These are phyloP conservation scores for Hesperia comma DNA, from an alignment of 2,888 invertebrate species.

Conservation along the genomic window DNA sequence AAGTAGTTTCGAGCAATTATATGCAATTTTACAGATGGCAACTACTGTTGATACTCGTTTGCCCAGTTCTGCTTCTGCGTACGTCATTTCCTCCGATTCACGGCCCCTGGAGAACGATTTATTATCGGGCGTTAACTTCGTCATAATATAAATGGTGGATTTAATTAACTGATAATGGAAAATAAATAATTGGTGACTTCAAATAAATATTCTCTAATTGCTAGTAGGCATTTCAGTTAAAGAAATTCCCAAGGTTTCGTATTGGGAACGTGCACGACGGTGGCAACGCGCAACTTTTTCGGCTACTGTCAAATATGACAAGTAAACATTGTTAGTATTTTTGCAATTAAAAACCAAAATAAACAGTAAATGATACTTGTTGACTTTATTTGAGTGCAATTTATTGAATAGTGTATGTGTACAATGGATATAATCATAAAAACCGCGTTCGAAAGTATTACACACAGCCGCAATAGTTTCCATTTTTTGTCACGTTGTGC, in stretches of 20 bases:
- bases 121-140: background rate
- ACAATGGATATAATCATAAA: no score
- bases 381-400: no score
- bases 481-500: no score
- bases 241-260: background rate
- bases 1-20: slow-evolving; percentile 61
- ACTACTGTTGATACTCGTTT: slow-evolving; percentile 49
- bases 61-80: slow-evolving; percentile 45
- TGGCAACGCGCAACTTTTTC: no score
- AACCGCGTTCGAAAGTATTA: no score
- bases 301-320: no score
- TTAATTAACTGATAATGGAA: background rate
- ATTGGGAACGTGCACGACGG: no score
- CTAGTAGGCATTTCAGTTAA: background rate
- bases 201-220: background rate
- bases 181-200: background rate
- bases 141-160: background rate
- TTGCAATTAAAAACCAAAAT: no score
- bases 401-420: no score
- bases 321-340: no score
- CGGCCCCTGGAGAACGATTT: slow-evolving; percentile 10
- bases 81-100: slow-evolving; percentile 36
- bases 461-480: no score
- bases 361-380: no score
- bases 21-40: slow-evolving; percentile 60